A percentile compares a stretch with the other conserved stretches of the same genome.
Conservation (phyloP, 2,113 vertebrate species). For the Rhinolophus ferrumequinum region DNA sequence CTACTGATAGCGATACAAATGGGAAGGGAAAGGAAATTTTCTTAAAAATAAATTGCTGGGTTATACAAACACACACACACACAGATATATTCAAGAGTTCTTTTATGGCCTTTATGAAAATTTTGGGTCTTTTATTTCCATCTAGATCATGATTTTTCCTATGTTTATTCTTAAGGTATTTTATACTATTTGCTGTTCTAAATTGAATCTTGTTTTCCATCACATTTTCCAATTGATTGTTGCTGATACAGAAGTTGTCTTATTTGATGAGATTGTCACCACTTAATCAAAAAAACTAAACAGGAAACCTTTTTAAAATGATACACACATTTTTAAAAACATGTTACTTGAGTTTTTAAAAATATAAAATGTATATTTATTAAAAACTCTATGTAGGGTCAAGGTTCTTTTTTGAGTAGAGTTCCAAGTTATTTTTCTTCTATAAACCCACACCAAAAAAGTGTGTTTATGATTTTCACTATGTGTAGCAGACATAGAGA, state of each 20-base stretch:
- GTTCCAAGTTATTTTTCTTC: slow-evolving; percentile 12
- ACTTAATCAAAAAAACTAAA: neutral
- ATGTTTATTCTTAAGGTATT: slow-evolving; percentile 1
- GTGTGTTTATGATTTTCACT: neutral
- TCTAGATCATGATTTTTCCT: neutral
- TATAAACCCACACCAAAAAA: neutral
- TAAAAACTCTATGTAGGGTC: neutral
- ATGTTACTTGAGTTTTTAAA: slow-evolving; percentile 37
- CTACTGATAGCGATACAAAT: neutral
- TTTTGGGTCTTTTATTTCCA: neutral
- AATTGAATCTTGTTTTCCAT: neutral
- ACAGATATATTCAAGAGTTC: neutral
- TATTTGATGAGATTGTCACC: neutral
- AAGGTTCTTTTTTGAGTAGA: neutral
- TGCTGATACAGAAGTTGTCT: neutral
- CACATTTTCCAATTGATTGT: neutral
- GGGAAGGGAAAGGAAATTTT: neutral
- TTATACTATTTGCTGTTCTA: neutral
- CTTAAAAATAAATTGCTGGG: neutral
- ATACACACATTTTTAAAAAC: neutral
- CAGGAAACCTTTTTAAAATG: neutral
- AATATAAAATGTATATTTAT: neutral
- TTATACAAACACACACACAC: neutral
- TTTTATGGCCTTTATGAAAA: neutral
- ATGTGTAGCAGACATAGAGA: neutral